Evolutionary conservation across 2,113 vertebrate species (phyloP), one percentile per base, ranked within the genome.

Genomic region (Leptosomus discolor): DNA sequence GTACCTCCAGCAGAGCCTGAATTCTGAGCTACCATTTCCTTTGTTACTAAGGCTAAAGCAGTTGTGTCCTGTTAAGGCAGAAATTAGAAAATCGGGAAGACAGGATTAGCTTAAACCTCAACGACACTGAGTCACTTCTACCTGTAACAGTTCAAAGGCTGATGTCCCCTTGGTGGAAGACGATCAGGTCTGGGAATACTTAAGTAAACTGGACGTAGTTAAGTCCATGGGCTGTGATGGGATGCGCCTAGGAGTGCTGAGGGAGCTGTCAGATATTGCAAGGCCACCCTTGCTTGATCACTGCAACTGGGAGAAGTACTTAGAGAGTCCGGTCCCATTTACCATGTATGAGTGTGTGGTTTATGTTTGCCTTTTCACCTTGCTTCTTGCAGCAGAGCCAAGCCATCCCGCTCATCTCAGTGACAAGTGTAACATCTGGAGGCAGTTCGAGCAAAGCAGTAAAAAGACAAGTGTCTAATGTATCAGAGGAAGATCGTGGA

Each of bases 371-470:
- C 18, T 79, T 61, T 75, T 78, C 29, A 22, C 53, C 34, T 37
- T 24, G 26, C 24, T 57, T 26, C 20, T 12, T 15, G 12, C 77
- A 99, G 99, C 99, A 99, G 94, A 99, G 98, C 96, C 99, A 99
- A 85, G 99, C 98, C 30, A 97, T 99, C 80, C 99, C 99, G 0
- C 92, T 99, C 34, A 83, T 98, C 92, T 99, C 99, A 0, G 97
- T 99, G 63, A 98, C 98, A 43, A 98, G 98, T 5, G 90, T 99
- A 48, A 97, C 99, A 8, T 92, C 98, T 1, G 98, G 97, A 12
- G 90, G 93, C 60, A 91, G 94, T 39, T 86, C 97, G 1, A 88
- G 94, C 68, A 98, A 98, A 94, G 95, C 85, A 4, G 75, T 97
- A 10, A 99, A 97, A 61, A 98, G 98, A 73, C 98, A 98, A 48